phyloP scores from a whole-genome alignment of 2,888 invertebrate genomes.

The Cyclophora albipunctata region DNA sequence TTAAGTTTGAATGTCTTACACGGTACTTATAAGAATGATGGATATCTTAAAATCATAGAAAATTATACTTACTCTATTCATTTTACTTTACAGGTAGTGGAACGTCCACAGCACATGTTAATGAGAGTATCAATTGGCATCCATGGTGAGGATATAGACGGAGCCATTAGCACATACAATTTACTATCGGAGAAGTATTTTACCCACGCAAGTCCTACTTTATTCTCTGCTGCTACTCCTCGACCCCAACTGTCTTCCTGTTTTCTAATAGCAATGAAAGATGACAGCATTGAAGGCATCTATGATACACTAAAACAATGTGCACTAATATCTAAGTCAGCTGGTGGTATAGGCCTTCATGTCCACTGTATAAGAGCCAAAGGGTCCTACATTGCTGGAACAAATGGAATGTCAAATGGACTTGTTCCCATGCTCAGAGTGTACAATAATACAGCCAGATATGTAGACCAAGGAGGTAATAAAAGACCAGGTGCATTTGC shows the following conservation, averaged over 20 bases:
- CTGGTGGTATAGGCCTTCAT: constrained; percentile 97
- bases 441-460: constrained; percentile 95
- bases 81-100: constrained; percentile 78
- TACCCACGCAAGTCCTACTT: constrained; percentile 98
- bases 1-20: no score
- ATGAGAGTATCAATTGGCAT: constrained; percentile 98
- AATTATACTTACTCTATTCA: constrained; percentile 1
- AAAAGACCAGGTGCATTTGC: constrained; percentile 99
- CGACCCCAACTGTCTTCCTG: constrained; percentile 96
- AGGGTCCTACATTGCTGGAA: constrained; percentile 94
- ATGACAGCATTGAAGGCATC: constrained; percentile 97
- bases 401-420: constrained; percentile 96
- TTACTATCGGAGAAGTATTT: constrained; percentile 95
- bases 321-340: constrained; percentile 96
- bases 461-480: constrained; percentile 98
- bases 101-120: constrained; percentile 98
- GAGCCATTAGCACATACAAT: constrained; percentile 96
- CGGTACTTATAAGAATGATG: no score
- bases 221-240: constrained; percentile 95
- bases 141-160: constrained; percentile 93
- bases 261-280: constrained; percentile 94
- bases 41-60: no score
- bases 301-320: constrained; percentile 94
- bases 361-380: constrained; percentile 95
- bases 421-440: constrained; percentile 96